phyloP scores from a whole-genome alignment of 1,140 invertebrate genomes.

The Ips typographus region DNA sequence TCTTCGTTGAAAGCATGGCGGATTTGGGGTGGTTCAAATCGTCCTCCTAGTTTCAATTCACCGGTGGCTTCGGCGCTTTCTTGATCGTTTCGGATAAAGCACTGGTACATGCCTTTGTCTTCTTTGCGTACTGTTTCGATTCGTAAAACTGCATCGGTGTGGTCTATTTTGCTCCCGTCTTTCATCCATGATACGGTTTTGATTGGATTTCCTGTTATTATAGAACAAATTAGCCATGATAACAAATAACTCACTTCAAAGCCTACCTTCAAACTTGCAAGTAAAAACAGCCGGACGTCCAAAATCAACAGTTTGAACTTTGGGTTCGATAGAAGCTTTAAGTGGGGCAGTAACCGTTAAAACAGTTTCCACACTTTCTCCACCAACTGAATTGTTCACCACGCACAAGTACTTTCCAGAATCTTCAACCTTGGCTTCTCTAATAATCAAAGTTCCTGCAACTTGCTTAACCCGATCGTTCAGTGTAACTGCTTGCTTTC shows the following conservation, averaged over 20 bases:
- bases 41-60: conserved; percentile 88
- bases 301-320: conserved; percentile 89
- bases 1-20: conserved; percentile 83
- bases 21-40: conserved; percentile 88
- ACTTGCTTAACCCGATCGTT: conserved; percentile 89
- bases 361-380: conserved; percentile 89
- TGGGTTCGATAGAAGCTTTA: conserved; percentile 83
- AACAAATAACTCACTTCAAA: neutral
- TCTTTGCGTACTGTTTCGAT: conserved; percentile 91
- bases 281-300: conserved; percentile 87
- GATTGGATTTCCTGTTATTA: conserved; percentile 48
- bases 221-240: neutral
- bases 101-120: conserved; percentile 98
- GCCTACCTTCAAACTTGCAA: conserved; percentile 86
- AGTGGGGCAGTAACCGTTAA: conserved; percentile 89
- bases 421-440: conserved; percentile 86
- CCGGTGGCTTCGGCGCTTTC: conserved; percentile 90
- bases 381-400: conserved; percentile 91
- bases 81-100: conserved; percentile 91
- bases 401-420: conserved; percentile 93
- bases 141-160: conserved; percentile 75
- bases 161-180: conserved; percentile 81
- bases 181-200: conserved; percentile 86
- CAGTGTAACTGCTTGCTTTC: conserved; percentile 80
- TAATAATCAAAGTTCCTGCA: conserved; percentile 91